Conservation (phyloP, 1,140 invertebrate species). For the Papilio glaucus region DNA sequence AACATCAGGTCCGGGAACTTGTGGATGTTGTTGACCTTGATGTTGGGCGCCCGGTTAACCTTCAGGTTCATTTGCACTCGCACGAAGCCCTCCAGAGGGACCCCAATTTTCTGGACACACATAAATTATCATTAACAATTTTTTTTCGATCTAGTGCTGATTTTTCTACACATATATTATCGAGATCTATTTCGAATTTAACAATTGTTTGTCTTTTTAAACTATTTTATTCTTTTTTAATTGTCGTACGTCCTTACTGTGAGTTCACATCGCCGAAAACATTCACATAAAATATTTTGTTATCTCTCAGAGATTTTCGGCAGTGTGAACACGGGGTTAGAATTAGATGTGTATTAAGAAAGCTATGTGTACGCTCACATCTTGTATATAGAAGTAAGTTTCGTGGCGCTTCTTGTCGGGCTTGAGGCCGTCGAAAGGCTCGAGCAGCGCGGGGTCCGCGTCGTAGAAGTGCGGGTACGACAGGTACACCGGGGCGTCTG, state of each 20-base stretch:
- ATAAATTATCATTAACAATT: too few species aligned
- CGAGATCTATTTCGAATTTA: too few species aligned
- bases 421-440: constrained; percentile 89
- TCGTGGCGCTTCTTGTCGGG: constrained; percentile 89
- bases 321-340: too few species aligned
- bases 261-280: too few species aligned
- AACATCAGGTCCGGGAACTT: constrained; percentile 92
- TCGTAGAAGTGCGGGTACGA: constrained; percentile 96
- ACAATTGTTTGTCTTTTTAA: too few species aligned
- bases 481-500: constrained; percentile 93
- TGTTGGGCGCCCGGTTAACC: constrained; percentile 88
- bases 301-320: too few species aligned
- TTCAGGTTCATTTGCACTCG: constrained; percentile 92
- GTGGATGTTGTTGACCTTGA: constrained; percentile 88
- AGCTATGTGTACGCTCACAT: constrained; percentile 86
- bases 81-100: constrained; percentile 92
- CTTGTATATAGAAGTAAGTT: constrained; percentile 94
- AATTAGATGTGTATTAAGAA: too few species aligned
- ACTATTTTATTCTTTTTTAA: too few species aligned
- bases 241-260: too few species aligned
- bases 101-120: constrained; percentile 90
- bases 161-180: too few species aligned
- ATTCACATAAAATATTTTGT: too few species aligned
- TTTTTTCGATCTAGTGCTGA: too few species aligned
- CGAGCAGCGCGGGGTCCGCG: constrained; percentile 88